Evolutionary conservation across 2,113 vertebrate genomes (phyloP).

Genomic region (Nothocercus julius): DNA sequence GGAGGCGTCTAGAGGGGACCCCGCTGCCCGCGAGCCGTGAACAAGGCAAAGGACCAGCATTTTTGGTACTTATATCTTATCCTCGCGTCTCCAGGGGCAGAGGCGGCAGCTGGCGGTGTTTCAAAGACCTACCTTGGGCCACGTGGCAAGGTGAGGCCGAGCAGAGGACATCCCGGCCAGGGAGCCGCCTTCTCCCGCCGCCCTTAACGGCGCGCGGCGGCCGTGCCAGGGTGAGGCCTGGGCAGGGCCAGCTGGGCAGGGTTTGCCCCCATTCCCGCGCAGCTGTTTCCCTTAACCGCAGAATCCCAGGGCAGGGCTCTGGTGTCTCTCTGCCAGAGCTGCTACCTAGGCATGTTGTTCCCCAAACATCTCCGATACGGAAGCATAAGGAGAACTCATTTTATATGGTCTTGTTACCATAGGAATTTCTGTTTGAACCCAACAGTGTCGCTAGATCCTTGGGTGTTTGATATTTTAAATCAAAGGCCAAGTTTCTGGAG

Average conservation of each 20-base stretch:
- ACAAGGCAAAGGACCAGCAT: fast-evolving
- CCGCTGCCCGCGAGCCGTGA: fast-evolving
- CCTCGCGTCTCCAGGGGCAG: fast-evolving
- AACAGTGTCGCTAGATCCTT: fast-evolving
- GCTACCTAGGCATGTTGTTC: neutral
- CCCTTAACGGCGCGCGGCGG: fast-evolving
- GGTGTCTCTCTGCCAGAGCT: fast-evolving
- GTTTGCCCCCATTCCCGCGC: fast-evolving
- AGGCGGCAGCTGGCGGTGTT: fast-evolving
- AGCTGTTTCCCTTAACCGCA: fast-evolving
- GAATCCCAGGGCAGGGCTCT: neutral
- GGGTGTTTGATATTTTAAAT: neutral
- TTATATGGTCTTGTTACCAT: fast-evolving
- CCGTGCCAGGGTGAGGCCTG: fast-evolving
- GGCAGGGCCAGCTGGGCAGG: fast-evolving
- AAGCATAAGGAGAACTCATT: neutral
- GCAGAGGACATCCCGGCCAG: neutral
- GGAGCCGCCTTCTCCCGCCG: fast-evolving
- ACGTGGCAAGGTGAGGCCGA: fast-evolving
- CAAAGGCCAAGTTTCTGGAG: neutral
- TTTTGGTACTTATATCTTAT: neutral
- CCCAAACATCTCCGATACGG: fast-evolving
- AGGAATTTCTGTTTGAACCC: neutral
- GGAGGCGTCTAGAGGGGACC: neutral
- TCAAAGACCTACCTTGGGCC: fast-evolving